phyloP scores from a whole-genome alignment of 2,888 invertebrate species.

The Leptinotarsa rubiginosa region DNA sequence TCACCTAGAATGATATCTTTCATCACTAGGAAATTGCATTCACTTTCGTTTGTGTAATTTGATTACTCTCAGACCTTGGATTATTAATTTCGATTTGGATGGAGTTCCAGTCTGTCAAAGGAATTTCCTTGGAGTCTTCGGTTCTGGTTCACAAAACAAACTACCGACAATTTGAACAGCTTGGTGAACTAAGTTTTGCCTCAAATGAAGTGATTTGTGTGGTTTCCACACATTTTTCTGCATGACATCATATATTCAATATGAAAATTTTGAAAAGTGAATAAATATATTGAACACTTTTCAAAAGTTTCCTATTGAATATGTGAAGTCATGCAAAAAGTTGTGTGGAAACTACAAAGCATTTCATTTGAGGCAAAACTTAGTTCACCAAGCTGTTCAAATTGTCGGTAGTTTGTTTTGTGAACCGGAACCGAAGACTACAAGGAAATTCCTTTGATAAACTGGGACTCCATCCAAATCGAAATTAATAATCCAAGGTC shows the following conservation, averaged over 20 bases:
- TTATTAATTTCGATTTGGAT: background rate
- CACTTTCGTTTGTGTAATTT: constrained; percentile 37
- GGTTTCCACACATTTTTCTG: too few species aligned
- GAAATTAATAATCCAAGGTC: constrained; percentile 23
- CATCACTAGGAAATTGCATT: constrained; percentile 37
- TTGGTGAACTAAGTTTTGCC: too few species aligned
- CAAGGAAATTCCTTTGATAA: background rate
- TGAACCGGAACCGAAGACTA: background rate
- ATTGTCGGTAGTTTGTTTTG: background rate
- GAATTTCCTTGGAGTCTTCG: background rate
- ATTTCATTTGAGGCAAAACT: too few species aligned
- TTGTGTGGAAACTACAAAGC: too few species aligned
- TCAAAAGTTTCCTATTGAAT: too few species aligned
- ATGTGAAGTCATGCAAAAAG: too few species aligned
- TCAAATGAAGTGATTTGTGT: too few species aligned
- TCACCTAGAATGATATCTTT: constrained; percentile 35
- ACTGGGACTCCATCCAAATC: background rate
- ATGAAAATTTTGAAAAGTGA: too few species aligned
- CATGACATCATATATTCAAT: too few species aligned
- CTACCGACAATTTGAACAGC: background rate
- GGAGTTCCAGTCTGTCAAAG: background rate
- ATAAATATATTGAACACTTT: too few species aligned
- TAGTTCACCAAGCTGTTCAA: background rate
- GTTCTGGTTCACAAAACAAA: background rate
- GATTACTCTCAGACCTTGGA: constrained; percentile 31